Conservation (phyloP, 2,113 vertebrate genomes). For the Raja brachyura region DNA sequence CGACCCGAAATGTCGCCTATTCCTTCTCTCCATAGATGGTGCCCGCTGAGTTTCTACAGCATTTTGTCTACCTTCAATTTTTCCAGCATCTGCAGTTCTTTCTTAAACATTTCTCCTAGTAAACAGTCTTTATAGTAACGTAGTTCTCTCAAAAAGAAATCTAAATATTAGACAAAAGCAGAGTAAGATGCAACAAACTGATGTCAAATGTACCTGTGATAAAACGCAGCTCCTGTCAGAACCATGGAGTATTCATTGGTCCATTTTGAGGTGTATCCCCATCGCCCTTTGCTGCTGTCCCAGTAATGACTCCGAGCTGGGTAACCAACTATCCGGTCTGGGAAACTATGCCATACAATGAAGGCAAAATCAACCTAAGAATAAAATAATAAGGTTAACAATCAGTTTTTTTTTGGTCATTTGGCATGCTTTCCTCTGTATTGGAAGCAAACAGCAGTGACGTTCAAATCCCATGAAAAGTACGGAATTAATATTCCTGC, state of each 20-base stretch:
- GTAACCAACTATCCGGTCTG: constrained; percentile 66
- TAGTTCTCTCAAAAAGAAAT: neutral
- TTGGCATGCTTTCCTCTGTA: neutral
- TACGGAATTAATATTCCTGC: neutral
- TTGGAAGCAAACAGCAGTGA: neutral
- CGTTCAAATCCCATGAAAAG: neutral
- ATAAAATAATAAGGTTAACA: neutral
- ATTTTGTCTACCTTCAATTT: too few relatives aligned
- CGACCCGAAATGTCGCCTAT: too few relatives aligned
- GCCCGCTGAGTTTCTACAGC: too few relatives aligned
- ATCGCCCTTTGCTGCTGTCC: constrained; percentile 58
- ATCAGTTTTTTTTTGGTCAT: neutral
- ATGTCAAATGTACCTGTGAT: constrained; percentile 60
- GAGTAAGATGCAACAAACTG: neutral
- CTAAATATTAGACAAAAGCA: constrained; percentile 16
- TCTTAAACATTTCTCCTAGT: too few relatives aligned
- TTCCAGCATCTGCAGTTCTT: too few relatives aligned
- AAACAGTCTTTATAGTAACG: neutral
- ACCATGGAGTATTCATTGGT: constrained; percentile 73
- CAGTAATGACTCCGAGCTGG: constrained; percentile 70
- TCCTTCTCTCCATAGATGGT: too few relatives aligned
- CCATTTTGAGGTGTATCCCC: constrained; percentile 72
- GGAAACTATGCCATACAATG: constrained; percentile 65
- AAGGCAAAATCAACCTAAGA: constrained; percentile 67
- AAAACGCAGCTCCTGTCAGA: constrained; percentile 66